These are phyloP conservation scores for Onychomys torridus DNA, from an alignment of 2,797 vertebrate genomes.

Conservation along the genomic window DNA sequence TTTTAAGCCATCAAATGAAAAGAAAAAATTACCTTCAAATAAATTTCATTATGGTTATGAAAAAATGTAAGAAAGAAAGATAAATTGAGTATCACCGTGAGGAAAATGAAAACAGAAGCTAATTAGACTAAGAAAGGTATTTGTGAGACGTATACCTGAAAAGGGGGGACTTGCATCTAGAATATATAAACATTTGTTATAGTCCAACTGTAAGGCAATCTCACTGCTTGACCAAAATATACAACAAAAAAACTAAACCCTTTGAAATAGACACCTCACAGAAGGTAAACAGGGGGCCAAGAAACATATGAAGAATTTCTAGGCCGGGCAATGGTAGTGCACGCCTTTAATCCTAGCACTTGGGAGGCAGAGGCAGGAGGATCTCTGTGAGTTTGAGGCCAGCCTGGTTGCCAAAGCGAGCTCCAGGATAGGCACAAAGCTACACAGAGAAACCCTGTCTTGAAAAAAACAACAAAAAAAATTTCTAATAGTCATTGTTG, in stretches of 20 bases:
- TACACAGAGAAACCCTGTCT: too few relatives aligned
- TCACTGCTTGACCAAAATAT: background rate
- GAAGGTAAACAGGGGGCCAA: background rate
- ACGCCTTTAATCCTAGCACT: too few relatives aligned
- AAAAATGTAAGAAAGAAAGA: background rate
- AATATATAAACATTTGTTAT: background rate
- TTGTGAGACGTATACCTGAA: background rate
- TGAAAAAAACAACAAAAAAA: too few relatives aligned
- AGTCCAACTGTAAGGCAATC: background rate
- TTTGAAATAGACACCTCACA: background rate
- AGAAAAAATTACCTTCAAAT: background rate
- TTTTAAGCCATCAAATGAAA: background rate
- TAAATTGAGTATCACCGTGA: background rate
- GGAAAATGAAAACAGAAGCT: background rate
- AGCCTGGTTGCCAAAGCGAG: too few relatives aligned
- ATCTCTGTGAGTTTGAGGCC: too few relatives aligned
- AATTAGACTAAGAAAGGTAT: background rate
- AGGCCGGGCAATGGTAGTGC: too few relatives aligned
- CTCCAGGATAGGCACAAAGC: too few relatives aligned
- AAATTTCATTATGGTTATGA: background rate
- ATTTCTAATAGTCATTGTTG: background rate
- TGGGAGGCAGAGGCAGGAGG: too few relatives aligned
- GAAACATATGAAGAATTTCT: background rate
- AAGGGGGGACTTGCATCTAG: background rate
- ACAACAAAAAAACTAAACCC: background rate